A percentile compares a stretch with the other conserved stretches of the same genome.
phyloP scores from a whole-genome alignment of 1,140 invertebrate genomes.

The Zaprionus nigranus region DNA sequence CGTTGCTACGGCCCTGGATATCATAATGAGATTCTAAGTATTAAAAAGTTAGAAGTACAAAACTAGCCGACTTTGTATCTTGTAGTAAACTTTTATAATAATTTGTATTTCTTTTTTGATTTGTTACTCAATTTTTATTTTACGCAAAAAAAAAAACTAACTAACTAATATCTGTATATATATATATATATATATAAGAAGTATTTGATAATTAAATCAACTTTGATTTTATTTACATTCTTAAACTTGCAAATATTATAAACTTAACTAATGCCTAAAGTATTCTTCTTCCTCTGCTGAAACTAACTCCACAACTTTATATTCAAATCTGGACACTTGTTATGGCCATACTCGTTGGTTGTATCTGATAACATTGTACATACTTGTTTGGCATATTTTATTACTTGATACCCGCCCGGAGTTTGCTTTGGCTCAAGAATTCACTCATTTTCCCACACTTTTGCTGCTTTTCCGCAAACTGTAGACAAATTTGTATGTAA shows the following conservation, averaged over 20 bases:
- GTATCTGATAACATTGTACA: conserved; percentile 3
- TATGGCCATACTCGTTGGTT: not conserved
- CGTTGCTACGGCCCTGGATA: no score
- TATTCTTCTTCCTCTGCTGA: not conserved
- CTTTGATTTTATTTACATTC: no score
- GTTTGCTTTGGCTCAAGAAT: conserved; percentile 15
- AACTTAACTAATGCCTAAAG: not conserved
- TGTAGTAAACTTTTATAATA: no score
- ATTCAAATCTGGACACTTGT: not conserved
- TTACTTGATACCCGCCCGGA: not conserved
- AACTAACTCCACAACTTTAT: not conserved
- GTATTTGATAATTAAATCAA: no score
- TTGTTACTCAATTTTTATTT: no score
- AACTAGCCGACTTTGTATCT: no score
- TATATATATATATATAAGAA: no score
- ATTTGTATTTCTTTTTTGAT: no score
- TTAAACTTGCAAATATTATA: not conserved
- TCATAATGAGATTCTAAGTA: no score
- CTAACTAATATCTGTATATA: no score
- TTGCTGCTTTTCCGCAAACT: conserved; percentile 30
- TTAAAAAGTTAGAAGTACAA: no score
- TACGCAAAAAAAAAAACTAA: no score
- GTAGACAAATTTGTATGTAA: conserved; percentile 82
- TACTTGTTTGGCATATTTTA: conserved; percentile 10
- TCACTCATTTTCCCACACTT: conserved; percentile 54